Conservation (phyloP, 2,888 invertebrate species). For the Pristionchus arcanus region DNA sequence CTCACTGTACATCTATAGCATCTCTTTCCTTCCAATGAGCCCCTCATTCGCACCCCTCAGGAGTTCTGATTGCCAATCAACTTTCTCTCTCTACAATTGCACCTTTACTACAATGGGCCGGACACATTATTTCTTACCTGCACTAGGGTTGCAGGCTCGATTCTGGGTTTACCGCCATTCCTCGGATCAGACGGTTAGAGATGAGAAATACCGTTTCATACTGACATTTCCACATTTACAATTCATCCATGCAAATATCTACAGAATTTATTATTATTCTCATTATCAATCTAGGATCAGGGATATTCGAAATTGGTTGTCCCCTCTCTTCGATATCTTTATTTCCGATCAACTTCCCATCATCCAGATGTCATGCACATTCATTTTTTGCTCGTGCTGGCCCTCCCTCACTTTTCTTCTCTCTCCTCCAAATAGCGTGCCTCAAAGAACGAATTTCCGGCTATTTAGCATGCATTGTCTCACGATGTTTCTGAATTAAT, state of each 20-base stretch:
- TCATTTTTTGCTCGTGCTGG: neutral
- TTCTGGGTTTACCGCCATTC: too few relatives aligned
- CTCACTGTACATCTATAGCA: conserved; percentile 42
- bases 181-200: too few relatives aligned
- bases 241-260: too few relatives aligned
- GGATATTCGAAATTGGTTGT: neutral
- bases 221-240: too few relatives aligned
- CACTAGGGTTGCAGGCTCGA: too few relatives aligned
- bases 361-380: neutral
- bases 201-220: too few relatives aligned
- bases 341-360: neutral
- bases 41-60: conserved; percentile 1
- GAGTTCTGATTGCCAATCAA: conserved; percentile 9
- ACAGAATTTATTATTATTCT: neutral
- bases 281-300: neutral
- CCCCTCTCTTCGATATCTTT: neutral
- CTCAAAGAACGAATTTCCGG: conserved; percentile 12
- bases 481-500: conserved; percentile 18
- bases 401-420: neutral
- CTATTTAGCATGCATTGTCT: conserved; percentile 29
- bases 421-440: neutral
- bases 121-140: neutral
- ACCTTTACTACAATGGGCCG: neutral
- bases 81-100: neutral
- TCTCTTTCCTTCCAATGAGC: neutral